phyloP scores from a whole-genome alignment of 2,888 invertebrate genomes.

The Polyploca ridens region DNA sequence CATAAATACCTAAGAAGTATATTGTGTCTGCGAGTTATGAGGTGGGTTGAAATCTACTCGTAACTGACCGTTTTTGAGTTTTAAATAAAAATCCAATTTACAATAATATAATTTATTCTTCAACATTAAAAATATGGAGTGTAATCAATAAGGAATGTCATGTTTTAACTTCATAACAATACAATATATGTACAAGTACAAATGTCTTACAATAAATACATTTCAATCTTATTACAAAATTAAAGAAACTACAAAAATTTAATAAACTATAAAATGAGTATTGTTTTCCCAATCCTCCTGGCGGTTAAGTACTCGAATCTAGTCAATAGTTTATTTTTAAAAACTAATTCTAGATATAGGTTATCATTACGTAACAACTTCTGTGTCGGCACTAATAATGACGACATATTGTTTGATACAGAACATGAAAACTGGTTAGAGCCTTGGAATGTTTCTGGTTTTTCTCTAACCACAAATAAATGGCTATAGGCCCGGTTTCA shows the following conservation, averaged over 20 bases:
- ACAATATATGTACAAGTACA: slow-evolving; percentile 30
- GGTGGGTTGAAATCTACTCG: too few relatives aligned
- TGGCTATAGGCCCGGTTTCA: too few relatives aligned
- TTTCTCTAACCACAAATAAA: too few relatives aligned
- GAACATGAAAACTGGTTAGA: too few relatives aligned
- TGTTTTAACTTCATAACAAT: slow-evolving; percentile 35
- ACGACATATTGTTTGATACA: too few relatives aligned
- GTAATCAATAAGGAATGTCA: slow-evolving; percentile 38
- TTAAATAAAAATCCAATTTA: slow-evolving; percentile 16
- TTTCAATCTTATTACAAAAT: slow-evolving; percentile 15
- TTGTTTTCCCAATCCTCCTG: neutral
- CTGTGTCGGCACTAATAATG: too few relatives aligned
- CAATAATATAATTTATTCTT: slow-evolving; percentile 15
- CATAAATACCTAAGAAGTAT: too few relatives aligned
- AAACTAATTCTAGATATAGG: neutral
- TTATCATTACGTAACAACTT: too few relatives aligned
- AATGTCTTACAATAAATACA: slow-evolving; percentile 19
- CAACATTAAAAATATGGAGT: slow-evolving; percentile 7
- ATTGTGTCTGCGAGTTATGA: too few relatives aligned
- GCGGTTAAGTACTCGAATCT: neutral
- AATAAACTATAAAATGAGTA: neutral
- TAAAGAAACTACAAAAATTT: slow-evolving; percentile 12
- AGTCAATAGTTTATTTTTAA: neutral
- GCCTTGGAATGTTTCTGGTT: too few relatives aligned
- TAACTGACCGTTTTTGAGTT: too few relatives aligned